Evolutionary conservation across 2,113 vertebrate genomes (phyloP), one percentile per base, ranked within the genome.

Genomic region (Fulica atra): DNA sequence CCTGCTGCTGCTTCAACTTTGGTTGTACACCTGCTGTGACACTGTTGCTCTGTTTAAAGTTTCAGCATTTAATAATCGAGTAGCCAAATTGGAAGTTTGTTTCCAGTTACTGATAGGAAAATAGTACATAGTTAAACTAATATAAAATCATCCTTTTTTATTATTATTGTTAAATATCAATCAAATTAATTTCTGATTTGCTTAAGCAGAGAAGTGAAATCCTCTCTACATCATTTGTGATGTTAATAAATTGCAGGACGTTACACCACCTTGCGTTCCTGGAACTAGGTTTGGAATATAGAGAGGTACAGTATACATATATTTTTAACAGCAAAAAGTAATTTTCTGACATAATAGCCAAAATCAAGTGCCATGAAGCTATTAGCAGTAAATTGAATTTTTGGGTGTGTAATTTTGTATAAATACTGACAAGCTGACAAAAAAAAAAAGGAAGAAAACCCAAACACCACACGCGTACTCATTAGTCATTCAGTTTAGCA

Each of bases 371-470:
- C 92, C 86, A 44, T 80, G 85, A 95, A 98, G 84, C 97, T 97
- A 96, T 98, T 96, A 97, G 93, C 68, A 71, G 92, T 92, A 97
- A 97, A 98, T 96, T 89, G 95, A 97, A 89, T 96, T 97, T 98
- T 97, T 96, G 85, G 13, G 73, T 96, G 31, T 96, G 92, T 97
- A 95, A 98, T 97, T 97, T 97, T 95, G 90, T 96, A 97, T 81
- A 96, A 97, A 96, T 97, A 93, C 92, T 79, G 97, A 97, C 96
- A 97, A 97, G 53, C 65, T 61, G 60, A 10, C 51, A 44, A 80
- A 80, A 72, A 63, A 63, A 35, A n/a, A 53, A 69, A 48, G 44
- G 53, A 73, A 23, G 33, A 72, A 54, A 48, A 28, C 51, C 31
- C 31, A 65, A 81, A 48, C 86, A 91, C 64, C 80, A 68, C 74